A percentile compares a stretch with the other conserved stretches of the same genome.
These are phyloP conservation scores for Anthonomus grandis DNA, from an alignment of 1,140 invertebrate genomes.

Conservation along the genomic window DNA sequence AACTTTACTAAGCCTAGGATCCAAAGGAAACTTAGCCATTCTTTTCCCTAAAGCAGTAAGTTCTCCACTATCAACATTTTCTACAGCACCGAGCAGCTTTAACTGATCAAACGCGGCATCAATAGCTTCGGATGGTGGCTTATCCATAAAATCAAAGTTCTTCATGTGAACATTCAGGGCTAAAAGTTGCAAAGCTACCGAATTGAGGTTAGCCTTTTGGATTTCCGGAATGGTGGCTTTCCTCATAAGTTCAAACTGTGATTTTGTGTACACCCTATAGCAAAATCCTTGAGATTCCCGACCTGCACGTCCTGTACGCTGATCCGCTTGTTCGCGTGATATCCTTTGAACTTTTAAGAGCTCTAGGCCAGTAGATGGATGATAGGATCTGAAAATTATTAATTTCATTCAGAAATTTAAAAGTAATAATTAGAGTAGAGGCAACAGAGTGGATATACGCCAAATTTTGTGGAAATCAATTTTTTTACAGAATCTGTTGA, in stretches of 20 bases:
- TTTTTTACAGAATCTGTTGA: too few species aligned
- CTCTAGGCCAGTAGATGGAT: constrained; percentile 80
- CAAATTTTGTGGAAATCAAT: too few species aligned
- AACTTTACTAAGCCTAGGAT: constrained; percentile 85
- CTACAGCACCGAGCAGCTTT: constrained; percentile 71
- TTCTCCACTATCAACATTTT: constrained; percentile 52
- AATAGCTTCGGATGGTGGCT: constrained; percentile 70
- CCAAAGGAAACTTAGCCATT: constrained; percentile 89
- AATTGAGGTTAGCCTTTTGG: constrained; percentile 55
- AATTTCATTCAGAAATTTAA: too few species aligned
- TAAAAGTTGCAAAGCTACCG: constrained; percentile 67
- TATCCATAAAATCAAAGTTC: constrained; percentile 90
- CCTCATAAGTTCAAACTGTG: constrained; percentile 63
- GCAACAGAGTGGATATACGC: too few species aligned
- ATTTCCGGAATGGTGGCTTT: constrained; percentile 84
- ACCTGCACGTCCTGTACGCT: constrained; percentile 87
- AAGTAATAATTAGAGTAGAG: too few species aligned
- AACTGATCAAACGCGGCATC: constrained; percentile 66
- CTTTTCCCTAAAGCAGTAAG: constrained; percentile 78
- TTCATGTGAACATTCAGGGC: constrained; percentile 78
- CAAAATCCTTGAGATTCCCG: constrained; percentile 79
- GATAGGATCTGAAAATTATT: constrained; percentile 61
- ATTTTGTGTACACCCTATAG: constrained; percentile 76
- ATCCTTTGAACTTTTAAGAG: constrained; percentile 77
- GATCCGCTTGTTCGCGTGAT: constrained; percentile 90